A percentile compares a stretch with the other conserved stretches of the same genome.
Evolutionary conservation across 1,140 invertebrate species (phyloP).

Genomic region (Ditylenchus dipsaci): DNA sequence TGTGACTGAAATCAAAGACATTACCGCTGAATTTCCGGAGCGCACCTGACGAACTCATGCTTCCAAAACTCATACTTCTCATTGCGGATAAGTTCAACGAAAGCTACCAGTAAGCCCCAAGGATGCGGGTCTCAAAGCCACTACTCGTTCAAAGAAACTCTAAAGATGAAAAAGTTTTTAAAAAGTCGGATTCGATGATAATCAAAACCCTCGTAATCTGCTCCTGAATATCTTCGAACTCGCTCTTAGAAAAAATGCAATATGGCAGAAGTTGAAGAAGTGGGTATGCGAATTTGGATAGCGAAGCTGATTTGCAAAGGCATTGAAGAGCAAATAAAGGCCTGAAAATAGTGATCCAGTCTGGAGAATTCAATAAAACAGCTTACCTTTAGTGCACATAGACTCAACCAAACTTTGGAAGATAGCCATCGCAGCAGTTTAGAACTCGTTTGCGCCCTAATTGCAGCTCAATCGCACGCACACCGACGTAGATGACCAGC

Average conservation of each 20-base stretch:
- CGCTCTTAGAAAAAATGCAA: conserved; percentile 87
- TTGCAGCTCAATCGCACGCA: conserved; percentile 76
- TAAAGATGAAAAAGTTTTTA: too few species aligned
- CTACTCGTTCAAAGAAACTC: conserved; percentile 93
- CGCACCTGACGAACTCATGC: conserved; percentile 96
- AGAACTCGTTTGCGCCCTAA: conserved; percentile 72
- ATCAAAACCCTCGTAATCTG: conserved; percentile 65
- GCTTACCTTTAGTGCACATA: conserved; percentile 80
- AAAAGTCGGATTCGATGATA: too few species aligned
- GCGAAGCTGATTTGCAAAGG: conserved; percentile 91
- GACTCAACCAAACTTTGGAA: conserved; percentile 96
- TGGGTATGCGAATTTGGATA: conserved; percentile 99
- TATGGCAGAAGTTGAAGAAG: conserved; percentile 93
- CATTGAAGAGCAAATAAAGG: conserved; percentile 89
- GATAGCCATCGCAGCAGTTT: conserved; percentile 94
- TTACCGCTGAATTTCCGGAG: conserved; percentile 67
- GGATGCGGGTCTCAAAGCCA: conserved; percentile 96
- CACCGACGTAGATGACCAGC: conserved; percentile 90
- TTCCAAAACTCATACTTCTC: conserved; percentile 96
- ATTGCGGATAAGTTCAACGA: conserved; percentile 97
- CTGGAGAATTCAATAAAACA: too few species aligned
- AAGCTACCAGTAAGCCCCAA: conserved; percentile 95
- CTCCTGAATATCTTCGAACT: conserved; percentile 90
- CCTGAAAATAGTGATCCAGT: background rate
- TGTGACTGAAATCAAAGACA: background rate